Percentiles rank a stretch among this genome's conserved stretches.
phyloP scores from a whole-genome alignment of 2,888 invertebrate species.

The Drosophila merina region DNA sequence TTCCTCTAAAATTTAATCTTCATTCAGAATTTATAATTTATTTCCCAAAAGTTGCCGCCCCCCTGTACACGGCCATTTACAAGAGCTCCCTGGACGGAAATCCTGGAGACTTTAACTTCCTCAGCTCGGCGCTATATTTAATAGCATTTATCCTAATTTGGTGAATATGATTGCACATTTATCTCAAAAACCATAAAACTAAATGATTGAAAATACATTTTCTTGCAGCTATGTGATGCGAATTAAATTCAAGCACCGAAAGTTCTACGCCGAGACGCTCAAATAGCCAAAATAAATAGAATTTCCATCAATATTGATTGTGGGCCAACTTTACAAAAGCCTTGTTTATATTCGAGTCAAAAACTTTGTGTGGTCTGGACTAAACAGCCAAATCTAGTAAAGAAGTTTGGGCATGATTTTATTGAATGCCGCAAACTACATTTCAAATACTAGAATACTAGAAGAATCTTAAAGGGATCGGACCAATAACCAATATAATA shows the following conservation, averaged over 20 bases:
- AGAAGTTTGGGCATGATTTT: slow-evolving; percentile 14
- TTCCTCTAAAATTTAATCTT: neutral
- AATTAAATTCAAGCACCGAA: slow-evolving; percentile 65
- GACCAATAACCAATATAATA: too few species aligned
- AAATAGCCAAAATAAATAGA: slow-evolving; percentile 55
- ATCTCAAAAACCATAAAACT: neutral
- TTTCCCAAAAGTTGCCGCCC: slow-evolving; percentile 84
- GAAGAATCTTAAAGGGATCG: too few species aligned
- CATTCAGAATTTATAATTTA: neutral
- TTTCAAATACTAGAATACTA: neutral
- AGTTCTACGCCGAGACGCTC: slow-evolving; percentile 69
- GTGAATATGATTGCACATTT: slow-evolving; percentile 56
- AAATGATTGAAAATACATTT: slow-evolving; percentile 12
- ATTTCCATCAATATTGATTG: slow-evolving; percentile 36
- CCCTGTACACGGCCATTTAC: slow-evolving; percentile 88
- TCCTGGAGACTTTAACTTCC: slow-evolving; percentile 86
- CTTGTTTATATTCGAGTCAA: slow-evolving; percentile 26
- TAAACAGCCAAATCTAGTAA: slow-evolving; percentile 16
- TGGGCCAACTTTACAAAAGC: slow-evolving; percentile 38
- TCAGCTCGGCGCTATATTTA: slow-evolving; percentile 85
- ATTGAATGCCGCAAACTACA: slow-evolving; percentile 21
- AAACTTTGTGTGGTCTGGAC: slow-evolving; percentile 23
- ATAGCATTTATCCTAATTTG: slow-evolving; percentile 73
- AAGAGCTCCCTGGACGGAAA: slow-evolving; percentile 85
- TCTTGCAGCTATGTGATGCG: slow-evolving; percentile 73